These are phyloP conservation scores for Pristis pectinata DNA, from an alignment of 2,797 vertebrate genomes.

Conservation along the genomic window DNA sequence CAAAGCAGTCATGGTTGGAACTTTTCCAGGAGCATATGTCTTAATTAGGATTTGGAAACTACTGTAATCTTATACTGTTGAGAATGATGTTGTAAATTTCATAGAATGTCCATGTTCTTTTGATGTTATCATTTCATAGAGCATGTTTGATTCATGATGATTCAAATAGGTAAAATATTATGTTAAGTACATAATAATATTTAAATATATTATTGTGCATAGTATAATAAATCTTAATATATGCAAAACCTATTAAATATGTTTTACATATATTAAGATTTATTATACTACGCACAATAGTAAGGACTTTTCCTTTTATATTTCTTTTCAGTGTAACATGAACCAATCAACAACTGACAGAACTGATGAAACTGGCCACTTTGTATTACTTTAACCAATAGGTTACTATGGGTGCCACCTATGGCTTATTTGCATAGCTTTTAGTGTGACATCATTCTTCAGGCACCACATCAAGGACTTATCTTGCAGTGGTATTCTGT, in stretches of 20 bases:
- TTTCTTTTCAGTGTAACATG: background rate
- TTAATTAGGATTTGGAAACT: background rate
- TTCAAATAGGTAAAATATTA: background rate
- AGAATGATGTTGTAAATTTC: background rate
- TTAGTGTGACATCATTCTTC: constrained; percentile 41
- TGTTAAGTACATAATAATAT: background rate
- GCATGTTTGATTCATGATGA: background rate
- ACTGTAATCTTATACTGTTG: background rate
- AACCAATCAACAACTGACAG: background rate
- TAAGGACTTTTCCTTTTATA: background rate
- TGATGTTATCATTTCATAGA: background rate
- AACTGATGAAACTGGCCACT: background rate
- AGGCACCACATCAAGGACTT: constrained; percentile 37
- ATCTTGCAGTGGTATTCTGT: background rate
- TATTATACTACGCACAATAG: background rate
- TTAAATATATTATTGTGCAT: too few relatives aligned
- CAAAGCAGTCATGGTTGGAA: background rate
- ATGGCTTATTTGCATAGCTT: constrained; percentile 41
- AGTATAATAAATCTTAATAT: too few relatives aligned
- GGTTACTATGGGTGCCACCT: constrained; percentile 23
- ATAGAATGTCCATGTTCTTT: background rate
- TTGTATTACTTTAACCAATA: background rate
- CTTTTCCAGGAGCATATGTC: background rate
- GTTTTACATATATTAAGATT: background rate
- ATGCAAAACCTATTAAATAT: too few relatives aligned